phyloP scores from a whole-genome alignment of 1,140 invertebrate genomes.

The Helicoverpa zea region DNA sequence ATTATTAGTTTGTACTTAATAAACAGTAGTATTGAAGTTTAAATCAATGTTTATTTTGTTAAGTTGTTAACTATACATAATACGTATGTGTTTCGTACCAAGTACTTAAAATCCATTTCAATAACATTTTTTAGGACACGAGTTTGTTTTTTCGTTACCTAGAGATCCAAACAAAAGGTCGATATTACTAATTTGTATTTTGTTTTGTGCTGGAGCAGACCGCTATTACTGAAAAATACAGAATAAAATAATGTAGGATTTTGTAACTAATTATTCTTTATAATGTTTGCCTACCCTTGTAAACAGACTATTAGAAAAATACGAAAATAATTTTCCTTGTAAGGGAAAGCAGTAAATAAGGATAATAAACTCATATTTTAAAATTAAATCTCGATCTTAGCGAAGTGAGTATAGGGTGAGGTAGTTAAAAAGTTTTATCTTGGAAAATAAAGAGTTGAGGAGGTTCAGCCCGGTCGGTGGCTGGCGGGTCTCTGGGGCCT shows the following conservation, averaged over 20 bases:
- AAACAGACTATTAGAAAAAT: slow-evolving; percentile 5
- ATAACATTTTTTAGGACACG: neutral
- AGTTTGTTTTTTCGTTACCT: neutral
- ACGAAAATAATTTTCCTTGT: slow-evolving; percentile 13
- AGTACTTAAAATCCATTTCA: too few species aligned
- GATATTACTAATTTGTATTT: too few species aligned
- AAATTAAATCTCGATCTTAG: slow-evolving; percentile 44
- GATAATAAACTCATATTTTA: slow-evolving; percentile 39
- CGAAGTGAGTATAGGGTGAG: slow-evolving; percentile 8
- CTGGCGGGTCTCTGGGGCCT: slow-evolving; percentile 15
- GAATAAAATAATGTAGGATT: slow-evolving; percentile 13
- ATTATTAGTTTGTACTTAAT: slow-evolving; percentile 7
- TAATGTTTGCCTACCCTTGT: slow-evolving; percentile 19
- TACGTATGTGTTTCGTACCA: too few species aligned
- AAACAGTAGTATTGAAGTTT: neutral
- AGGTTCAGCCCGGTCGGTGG: neutral
- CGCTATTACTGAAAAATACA: neutral
- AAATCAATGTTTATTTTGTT: neutral
- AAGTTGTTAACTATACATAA: too few species aligned
- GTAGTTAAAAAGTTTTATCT: slow-evolving; percentile 50
- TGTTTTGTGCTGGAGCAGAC: neutral
- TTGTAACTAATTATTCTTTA: slow-evolving; percentile 15
- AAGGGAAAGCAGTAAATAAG: slow-evolving; percentile 23
- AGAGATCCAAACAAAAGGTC: neutral
- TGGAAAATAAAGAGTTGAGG: slow-evolving; percentile 30